Base-by-base conservation (phyloP, 2,113 vertebrate species). In the Terrapene triunguis region DNA sequence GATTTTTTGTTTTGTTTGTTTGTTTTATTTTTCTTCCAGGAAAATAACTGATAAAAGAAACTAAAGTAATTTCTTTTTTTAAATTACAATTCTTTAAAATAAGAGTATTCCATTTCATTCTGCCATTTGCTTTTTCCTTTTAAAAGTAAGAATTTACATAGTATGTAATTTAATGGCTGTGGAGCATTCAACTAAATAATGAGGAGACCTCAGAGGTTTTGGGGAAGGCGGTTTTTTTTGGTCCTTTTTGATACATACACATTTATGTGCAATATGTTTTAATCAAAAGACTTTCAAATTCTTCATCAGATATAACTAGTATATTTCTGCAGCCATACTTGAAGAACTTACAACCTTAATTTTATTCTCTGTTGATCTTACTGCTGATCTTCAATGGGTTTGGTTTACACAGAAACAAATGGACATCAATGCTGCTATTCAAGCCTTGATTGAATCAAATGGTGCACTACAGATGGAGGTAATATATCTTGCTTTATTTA, bases 391-490 rank as follows among this genome's bases (percentile, higher is more conserved):
- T 48, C 96, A 96, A 92, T 85, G 53, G 35, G n/a, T 95, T 94
- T 95, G 93, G 92, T 95, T 90, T 96, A 97, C 94, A 90, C 98
- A 99, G 99, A 99, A 98, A 97, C 98, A 97, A 91, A 92, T 99
- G 94, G 98, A 99, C 93, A 98, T 99, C 89, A 98, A 98, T 97
- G 98, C 98, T 94, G 98, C 98, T 97, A 98, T 98, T 98, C 98
- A 98, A 97, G 97, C 98, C 88, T 95, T 98, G 93, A 98, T 98
- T 90, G 98, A 99, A 79, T 98, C 98, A 80, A 98, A 98, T 54
- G 94, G 97, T 96, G 98, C 98, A 53, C 91, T 98, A 85, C 98
- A 98, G 97, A 98, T 98, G 90, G 99, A 99, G 99, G 99, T 99
- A 98, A 98, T 86, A 78, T 84, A 88, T 96, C 91, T 97, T n/a